Evolutionary conservation across 2,113 vertebrate genomes (phyloP), one percentile per base, ranked within the genome.

Genomic region (Oreochromis spilurus): DNA sequence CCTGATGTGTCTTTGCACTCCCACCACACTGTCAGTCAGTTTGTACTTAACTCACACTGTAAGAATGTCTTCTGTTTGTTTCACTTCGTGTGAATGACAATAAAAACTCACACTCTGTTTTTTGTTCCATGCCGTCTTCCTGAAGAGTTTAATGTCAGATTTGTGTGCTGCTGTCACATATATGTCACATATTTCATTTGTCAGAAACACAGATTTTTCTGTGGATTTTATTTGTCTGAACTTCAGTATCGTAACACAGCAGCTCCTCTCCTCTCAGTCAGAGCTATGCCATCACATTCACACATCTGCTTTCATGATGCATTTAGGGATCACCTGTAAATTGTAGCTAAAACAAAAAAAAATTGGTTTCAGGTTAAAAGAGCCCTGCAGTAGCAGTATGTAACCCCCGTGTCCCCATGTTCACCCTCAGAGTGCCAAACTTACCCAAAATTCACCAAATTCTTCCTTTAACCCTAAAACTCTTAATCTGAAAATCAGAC

Each of bases 61-160:
- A 0, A 24, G 14, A 6, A 2, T 6, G 5, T 5, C 67, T 11
- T 38, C 14, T 10, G 24, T 72, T 45, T 40, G 40, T 4, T 17
- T 45, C 14, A 45, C 40, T 13, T 72, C 3, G 2, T 17, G 38
- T 72, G 13, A 26, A 11, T 0, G 40, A 72, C 8, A 45, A 45
- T 26, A 1, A 6, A 26, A 72, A 0, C 38, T 70, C 62, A 0
- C 12, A 6, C 14, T 11, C 70, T 31, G 9, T n/a, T 11, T 48
- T 48, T n/a, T 50, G 45, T 31, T 77, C 70, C 9, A 0, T 1
- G 24, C 24, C 13, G 2, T 1, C 21, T 17, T 19, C 24, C 67
- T 12, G 70, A 75, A 31, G 16, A n/a, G 3, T 75, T 26, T 26
- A 17, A 10, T 50, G 43, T 75, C 0, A 0, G 24, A 50, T 0